phyloP scores from a whole-genome alignment of 2,113 vertebrate species.

The Phrynosoma blainvillii region DNA sequence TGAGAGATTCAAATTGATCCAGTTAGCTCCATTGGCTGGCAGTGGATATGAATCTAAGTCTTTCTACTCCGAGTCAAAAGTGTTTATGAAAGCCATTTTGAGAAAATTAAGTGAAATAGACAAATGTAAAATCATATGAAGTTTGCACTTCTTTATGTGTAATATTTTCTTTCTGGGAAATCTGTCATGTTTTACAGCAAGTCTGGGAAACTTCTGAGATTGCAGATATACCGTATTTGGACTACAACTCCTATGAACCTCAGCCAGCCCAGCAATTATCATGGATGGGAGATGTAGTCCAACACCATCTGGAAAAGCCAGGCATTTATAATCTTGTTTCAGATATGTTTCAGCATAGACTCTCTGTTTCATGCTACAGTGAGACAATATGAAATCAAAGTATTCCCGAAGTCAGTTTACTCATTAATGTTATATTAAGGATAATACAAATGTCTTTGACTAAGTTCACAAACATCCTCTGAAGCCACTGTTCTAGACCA shows the following conservation, averaged over 20 bases:
- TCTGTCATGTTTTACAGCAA: background rate
- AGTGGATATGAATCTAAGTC: background rate
- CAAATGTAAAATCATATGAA: background rate
- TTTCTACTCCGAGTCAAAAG: background rate
- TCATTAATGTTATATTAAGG: background rate
- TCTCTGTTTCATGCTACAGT: background rate
- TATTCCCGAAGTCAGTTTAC: background rate
- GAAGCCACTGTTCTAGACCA: background rate
- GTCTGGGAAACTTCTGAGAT: background rate
- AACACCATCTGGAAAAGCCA: background rate
- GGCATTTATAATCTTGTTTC: too few species aligned
- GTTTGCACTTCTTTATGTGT: background rate
- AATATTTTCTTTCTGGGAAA: background rate
- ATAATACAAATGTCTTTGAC: background rate
- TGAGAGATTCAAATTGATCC: background rate
- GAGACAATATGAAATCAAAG: background rate
- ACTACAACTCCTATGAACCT: background rate
- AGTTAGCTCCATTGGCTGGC: background rate
- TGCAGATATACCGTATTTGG: background rate
- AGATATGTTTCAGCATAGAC: too few species aligned
- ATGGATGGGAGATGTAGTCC: background rate
- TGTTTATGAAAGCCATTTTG: background rate
- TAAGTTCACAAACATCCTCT: background rate
- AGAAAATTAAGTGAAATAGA: background rate
- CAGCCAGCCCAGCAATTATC: background rate